These are phyloP conservation scores for Lucilia cuprina DNA, from an alignment of 1,140 invertebrate genomes.

Conservation along the genomic window DNA sequence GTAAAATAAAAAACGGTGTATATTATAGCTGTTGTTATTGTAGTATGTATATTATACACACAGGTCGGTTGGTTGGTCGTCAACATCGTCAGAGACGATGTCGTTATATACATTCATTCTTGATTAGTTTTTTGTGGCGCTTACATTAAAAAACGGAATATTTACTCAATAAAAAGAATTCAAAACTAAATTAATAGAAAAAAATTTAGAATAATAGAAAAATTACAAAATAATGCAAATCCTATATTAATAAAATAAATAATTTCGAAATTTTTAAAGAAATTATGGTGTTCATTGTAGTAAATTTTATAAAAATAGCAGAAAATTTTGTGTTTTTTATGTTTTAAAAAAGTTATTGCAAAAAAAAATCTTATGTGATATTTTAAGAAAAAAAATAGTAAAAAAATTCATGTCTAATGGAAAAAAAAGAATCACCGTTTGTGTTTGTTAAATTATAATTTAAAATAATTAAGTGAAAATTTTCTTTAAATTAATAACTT, in stretches of 20 bases:
- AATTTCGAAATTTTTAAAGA: background rate
- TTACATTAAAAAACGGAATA: slow-evolving; percentile 26
- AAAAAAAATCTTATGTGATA: background rate
- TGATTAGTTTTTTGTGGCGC: slow-evolving; percentile 35
- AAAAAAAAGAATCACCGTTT: background rate
- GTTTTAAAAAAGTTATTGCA: background rate
- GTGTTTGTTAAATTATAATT: background rate
- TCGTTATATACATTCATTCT: slow-evolving; percentile 31
- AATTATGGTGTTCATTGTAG: slow-evolving; percentile 6
- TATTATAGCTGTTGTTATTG: slow-evolving; percentile 3
- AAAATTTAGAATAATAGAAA: background rate
- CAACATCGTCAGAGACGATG: background rate
- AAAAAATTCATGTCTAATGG: background rate
- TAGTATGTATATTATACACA: slow-evolving; percentile 13
- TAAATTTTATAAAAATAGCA: background rate
- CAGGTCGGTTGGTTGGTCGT: slow-evolving; percentile 16
- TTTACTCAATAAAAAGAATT: background rate
- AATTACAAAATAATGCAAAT: background rate
- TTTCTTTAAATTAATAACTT: background rate
- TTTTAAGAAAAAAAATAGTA: background rate
- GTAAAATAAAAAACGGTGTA: background rate
- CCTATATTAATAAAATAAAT: background rate
- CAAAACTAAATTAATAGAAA: background rate
- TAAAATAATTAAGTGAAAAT: background rate
- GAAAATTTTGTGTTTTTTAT: background rate